Base-by-base conservation (phyloP, 2,113 vertebrate species). In the Abramis brama region DNA sequence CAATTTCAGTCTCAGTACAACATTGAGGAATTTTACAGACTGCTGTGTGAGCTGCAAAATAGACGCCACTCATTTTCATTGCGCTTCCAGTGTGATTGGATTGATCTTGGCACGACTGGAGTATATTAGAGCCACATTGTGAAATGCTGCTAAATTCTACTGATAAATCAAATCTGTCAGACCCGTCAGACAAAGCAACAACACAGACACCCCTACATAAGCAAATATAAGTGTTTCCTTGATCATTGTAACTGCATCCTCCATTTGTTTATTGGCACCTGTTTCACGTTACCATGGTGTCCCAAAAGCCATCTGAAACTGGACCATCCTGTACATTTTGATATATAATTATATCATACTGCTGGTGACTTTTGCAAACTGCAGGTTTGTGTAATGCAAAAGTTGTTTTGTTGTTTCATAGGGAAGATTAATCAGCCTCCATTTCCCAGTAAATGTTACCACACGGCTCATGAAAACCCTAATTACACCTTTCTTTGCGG, bases 81-180 rank as follows among this genome's bases (percentile, higher is more conserved):
- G 36, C 50, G 8, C n/a, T 64, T 79, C 68, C 25, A 21, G 23
- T 11, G 47, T 70, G 84, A 71, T 60, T 81, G 70, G 77, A 79
- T 83, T 87, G 87, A 91, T 91, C 76, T 83, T 86, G 75, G 89
- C 84, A 68, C 71, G 30, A 12, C 50, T 15, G 12, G 80, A 81
- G 82, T 84, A 84, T 81, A 85, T 57, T 62, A 85, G 73, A 83
- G 83, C 82, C 52, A 39, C 55, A 79, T 47, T 78, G 59, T 79
- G 57, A 70, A 82, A 68, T 74, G 36, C 83, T 43, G 33, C n/a
- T 43, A 76, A 68, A 62, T 77, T 55, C 59, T 47, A 47, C 52
- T 80, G 68, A 87, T 89, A 86, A 87, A 89, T 92, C 79, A 88
- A 78, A 82, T 70, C 75, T 84, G 86, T 39, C 90, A 90, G 83